Evolutionary conservation across 2,113 vertebrate species (phyloP), one percentile per base, ranked within the genome.

Genomic region (Ia io): DNA sequence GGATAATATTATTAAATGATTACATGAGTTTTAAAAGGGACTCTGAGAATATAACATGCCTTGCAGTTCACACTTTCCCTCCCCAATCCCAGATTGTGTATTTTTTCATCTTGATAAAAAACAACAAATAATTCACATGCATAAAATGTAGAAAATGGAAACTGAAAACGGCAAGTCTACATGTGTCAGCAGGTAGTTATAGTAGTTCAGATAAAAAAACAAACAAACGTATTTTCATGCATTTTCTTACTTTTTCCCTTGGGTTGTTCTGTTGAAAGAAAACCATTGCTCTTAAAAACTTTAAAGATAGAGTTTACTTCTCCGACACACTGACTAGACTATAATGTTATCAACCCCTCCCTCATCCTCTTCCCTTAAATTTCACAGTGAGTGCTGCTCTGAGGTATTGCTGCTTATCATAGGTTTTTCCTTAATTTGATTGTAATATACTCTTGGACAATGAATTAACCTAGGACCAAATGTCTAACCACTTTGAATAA

Each of bases 241-340:
- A 86, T 92, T 96, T 94, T 25, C 97, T 97, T 97, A 97, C 97
- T 97, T 97, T 97, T 97, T 88, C 85, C 96, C 59, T 95, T 97
- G 84, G 73, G 49, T 23, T 87, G 92, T 65, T 97, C 95, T 97
- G 92, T 61, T 88, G 74, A 95, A 95, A 93, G 44, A 74, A 95
- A 95, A 90, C 11, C 1, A 65, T 88, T 77, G 16, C 12, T 96
- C 22, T 87, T 78, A 67, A 88, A 88, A 61, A 9, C 2, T 53
- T 91, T 65, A 80, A 79, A 93, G 25, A 71, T 71, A 83, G 91
- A 90, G 59, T 56, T 63, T 47, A 53, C 5, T 84, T 17, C 4
- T 12, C 14, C 2, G 69, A 37, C 2, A 61, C 1, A 30, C 6
- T 49, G 30, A 40, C 35, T 53, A 85, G 9, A 85, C 32, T 65